phyloP scores from a whole-genome alignment of 2,888 invertebrate genomes.

The Chrysolina haemoptera region DNA sequence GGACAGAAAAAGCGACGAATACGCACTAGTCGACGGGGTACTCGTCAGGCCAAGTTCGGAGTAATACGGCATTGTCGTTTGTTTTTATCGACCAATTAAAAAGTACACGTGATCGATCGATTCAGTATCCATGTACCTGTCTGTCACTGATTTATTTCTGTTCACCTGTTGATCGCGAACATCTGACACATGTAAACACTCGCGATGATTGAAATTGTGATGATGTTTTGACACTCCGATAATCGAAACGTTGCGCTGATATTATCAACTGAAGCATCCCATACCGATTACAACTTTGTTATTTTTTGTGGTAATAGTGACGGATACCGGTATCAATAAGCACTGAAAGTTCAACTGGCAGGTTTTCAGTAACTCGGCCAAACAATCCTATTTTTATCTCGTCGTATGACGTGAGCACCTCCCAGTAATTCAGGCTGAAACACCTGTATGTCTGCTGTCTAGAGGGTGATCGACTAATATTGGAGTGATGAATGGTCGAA shows the following conservation, averaged over 20 bases:
- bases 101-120: slow-evolving; percentile 48
- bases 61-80: slow-evolving; percentile 76
- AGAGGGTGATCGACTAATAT: background rate
- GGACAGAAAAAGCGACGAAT: slow-evolving; percentile 71
- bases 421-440: slow-evolving; percentile 40
- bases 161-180: slow-evolving; percentile 35
- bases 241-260: background rate
- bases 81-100: slow-evolving; percentile 28
- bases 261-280: background rate
- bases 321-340: slow-evolving; percentile 56
- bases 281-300: slow-evolving; percentile 3
- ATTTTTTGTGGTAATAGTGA: slow-evolving; percentile 25
- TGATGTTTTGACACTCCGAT: background rate
- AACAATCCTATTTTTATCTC: slow-evolving; percentile 66
- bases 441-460: slow-evolving; percentile 42
- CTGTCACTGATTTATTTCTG: slow-evolving; percentile 1
- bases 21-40: slow-evolving; percentile 73
- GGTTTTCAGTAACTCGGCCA: slow-evolving; percentile 62
- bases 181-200: slow-evolving; percentile 29
- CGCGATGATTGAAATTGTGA: background rate
- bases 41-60: slow-evolving; percentile 74
- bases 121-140: slow-evolving; percentile 27
- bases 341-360: slow-evolving; percentile 62
- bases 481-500: background rate
- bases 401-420: slow-evolving; percentile 58